Conservation (phyloP, 2,888 invertebrate genomes). For the Heteromurus nitidus region DNA sequence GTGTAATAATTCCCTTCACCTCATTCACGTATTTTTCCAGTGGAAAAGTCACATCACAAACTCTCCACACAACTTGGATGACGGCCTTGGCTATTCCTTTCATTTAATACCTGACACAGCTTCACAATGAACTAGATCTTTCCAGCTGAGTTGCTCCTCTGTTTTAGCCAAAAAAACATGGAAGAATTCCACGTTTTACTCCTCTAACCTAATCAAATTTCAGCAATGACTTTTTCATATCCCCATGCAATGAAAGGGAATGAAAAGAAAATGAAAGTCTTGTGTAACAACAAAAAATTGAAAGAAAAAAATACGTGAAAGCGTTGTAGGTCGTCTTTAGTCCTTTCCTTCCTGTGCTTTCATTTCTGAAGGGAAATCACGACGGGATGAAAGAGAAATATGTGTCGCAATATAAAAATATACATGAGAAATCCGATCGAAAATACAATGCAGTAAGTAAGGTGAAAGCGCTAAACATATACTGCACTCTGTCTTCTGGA, state of each 20-base stretch:
- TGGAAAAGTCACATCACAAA: too few relatives aligned
- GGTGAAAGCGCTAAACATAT: constrained; percentile 32
- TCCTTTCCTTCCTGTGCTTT: constrained; percentile 32
- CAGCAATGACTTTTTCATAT: background rate
- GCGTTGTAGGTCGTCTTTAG: background rate
- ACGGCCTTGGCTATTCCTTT: constrained; percentile 39
- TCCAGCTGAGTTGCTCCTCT: background rate
- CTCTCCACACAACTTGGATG: too few relatives aligned
- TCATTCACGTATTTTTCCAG: too few relatives aligned
- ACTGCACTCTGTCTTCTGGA: constrained; percentile 5
- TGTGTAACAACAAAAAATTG: background rate
- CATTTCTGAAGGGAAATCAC: constrained; percentile 54
- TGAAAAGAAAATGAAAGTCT: constrained; percentile 14
- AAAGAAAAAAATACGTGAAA: background rate
- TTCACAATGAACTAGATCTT: constrained; percentile 30
- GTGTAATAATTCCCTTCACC: too few relatives aligned
- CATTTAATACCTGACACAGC: constrained; percentile 32
- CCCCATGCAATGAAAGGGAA: background rate
- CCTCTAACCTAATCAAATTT: background rate
- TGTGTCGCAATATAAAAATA: constrained; percentile 40
- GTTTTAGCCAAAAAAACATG: background rate
- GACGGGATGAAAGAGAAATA: constrained; percentile 16
- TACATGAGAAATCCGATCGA: background rate
- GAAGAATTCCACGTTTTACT: background rate
- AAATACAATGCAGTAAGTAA: constrained; percentile 23